phyloP scores from a whole-genome alignment of 2,113 vertebrate species.

The Pluvialis apricaria region DNA sequence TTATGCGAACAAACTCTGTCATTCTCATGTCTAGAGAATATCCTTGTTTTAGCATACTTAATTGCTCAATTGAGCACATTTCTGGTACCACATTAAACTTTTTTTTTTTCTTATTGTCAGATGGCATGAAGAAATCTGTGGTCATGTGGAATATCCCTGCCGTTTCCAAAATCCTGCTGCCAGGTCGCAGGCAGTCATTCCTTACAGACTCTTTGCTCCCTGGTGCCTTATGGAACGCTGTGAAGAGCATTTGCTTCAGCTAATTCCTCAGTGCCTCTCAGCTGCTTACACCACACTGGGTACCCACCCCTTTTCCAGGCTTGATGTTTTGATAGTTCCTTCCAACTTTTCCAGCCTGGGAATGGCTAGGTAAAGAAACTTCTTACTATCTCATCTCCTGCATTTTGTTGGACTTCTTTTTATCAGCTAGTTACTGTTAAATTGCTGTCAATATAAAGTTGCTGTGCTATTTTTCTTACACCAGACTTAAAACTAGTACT shows the following conservation, averaged over 20 bases:
- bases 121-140: constrained; percentile 70
- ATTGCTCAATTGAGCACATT: neutral
- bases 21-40: neutral
- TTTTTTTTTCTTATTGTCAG: constrained; percentile 33
- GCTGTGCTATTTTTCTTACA: neutral
- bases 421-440: neutral
- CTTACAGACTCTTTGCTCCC: constrained; percentile 88
- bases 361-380: constrained; percentile 91
- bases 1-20: neutral
- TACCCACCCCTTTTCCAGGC: constrained; percentile 90
- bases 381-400: neutral
- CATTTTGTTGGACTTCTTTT: neutral
- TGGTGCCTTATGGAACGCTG: constrained; percentile 72
- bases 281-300: constrained; percentile 84
- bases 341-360: constrained; percentile 93
- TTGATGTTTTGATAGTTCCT: constrained; percentile 92
- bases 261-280: constrained; percentile 84
- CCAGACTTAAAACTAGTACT: neutral
- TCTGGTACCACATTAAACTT: neutral
- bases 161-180: constrained; percentile 79
- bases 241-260: constrained; percentile 72
- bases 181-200: constrained; percentile 78
- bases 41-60: neutral
- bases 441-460: neutral
- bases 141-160: constrained; percentile 89